Base-by-base conservation (phyloP, 2,797 vertebrate genomes). In the Trachops cirrhosus region DNA sequence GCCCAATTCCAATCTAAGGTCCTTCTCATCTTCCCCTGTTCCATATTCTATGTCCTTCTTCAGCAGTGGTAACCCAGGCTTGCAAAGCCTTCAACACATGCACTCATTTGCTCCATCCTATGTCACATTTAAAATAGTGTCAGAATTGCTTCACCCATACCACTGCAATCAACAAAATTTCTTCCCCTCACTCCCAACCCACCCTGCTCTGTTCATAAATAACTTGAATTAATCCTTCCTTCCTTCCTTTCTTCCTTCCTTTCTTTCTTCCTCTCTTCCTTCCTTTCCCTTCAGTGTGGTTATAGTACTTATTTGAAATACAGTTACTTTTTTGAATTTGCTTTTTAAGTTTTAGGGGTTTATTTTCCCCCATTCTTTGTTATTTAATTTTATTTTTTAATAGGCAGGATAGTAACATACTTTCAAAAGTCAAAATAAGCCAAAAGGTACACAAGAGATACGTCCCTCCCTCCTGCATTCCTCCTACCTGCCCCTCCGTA, bases 341-440 rank as follows among this genome's bases (percentile, higher is more conserved):
- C 52, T 82, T 93, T 94, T 93, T 94, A 26, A 67, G 11, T 64
- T 73, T 94, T 74, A 52, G 37, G 71, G 26, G n/a, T 86, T 83
- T 94, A 37, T 91, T 64, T 26, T 5, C 32, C n/a, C 48, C 39
- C n/a, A 57, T 88, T 88, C 19, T 48, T 88, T 89, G 19, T 75
- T 57, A 73, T 75, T 75, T 79, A 59, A 67, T 67, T 71, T 87
- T 39, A 73, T n/a, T 79, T 89, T 82, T 48, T 62, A 32, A 78
- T 64, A 29, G 21, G 37, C 57, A 75, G 48, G 75, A 85, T n/a
- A 74, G 24, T 92, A 92, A 62, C 41, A 74, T 64, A 54, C n/a
- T 73, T 89, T 71, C 64, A 83, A 59, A 80, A 73, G 34, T 82
- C 68, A 78, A 67, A 54, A 68, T 29, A 34, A 39, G n/a, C 62